phyloP scores from a whole-genome alignment of 2,113 vertebrate genomes.

The Oreochromis spilurus region DNA sequence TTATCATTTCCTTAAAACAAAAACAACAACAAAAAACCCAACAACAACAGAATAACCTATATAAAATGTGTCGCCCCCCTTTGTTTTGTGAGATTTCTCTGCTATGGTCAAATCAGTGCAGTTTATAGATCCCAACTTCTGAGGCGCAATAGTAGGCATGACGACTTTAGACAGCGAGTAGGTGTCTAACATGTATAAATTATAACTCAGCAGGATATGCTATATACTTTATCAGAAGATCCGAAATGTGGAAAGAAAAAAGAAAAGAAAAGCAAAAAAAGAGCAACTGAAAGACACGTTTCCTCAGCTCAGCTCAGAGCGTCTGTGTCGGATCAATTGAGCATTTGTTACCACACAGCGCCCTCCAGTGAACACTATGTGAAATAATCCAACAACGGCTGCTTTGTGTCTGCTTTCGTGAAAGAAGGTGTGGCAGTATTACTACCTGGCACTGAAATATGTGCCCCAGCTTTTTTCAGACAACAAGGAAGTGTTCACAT shows the following conservation, averaged over 20 bases:
- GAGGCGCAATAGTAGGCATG: not conserved
- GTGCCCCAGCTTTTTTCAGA: not conserved
- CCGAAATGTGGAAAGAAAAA: not conserved
- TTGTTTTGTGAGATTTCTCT: not conserved
- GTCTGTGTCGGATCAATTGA: not conserved
- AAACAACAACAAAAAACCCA: not conserved
- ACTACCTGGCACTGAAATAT: not conserved
- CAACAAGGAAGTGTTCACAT: not conserved
- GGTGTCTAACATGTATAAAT: not conserved
- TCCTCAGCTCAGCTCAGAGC: not conserved
- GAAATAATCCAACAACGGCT: not conserved
- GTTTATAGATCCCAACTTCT: not conserved
- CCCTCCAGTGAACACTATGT: slow-evolving; percentile 45
- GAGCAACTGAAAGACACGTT: not conserved
- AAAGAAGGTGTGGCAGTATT: not conserved
- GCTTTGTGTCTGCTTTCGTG: not conserved
- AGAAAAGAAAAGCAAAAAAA: not conserved
- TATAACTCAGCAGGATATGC: not conserved
- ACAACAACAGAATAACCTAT: not conserved
- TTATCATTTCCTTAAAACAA: not conserved
- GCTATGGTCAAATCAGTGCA: not conserved
- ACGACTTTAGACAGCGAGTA: not conserved
- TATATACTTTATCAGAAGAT: not conserved
- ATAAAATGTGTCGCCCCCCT: not conserved
- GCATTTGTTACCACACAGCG: slow-evolving; percentile 60